Conservation (phyloP, 1,140 invertebrate genomes). For the Drosophila ananassae region DNA sequence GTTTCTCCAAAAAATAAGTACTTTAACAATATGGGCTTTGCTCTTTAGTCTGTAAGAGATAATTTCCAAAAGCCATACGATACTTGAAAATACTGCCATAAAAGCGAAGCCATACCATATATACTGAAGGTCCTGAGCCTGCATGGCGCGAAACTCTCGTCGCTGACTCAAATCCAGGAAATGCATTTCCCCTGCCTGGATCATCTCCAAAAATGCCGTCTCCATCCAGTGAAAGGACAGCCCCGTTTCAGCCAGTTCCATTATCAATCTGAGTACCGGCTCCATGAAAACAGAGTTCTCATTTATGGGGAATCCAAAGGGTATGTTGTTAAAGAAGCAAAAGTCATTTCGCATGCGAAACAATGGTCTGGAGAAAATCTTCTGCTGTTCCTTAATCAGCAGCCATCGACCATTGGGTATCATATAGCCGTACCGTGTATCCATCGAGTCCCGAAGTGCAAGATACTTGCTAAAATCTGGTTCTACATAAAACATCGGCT, state of each 20-base stretch:
- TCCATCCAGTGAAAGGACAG: constrained; percentile 45
- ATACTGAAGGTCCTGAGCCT: constrained; percentile 66
- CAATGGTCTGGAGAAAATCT: constrained; percentile 59
- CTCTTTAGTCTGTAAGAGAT: background rate
- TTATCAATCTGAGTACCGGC: constrained; percentile 47
- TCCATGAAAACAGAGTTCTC: constrained; percentile 71
- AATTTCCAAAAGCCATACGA: constrained; percentile 49
- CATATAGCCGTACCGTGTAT: constrained; percentile 66
- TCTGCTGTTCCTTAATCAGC: constrained; percentile 68
- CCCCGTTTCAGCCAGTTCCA: constrained; percentile 57
- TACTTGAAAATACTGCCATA: constrained; percentile 38
- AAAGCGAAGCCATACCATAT: constrained; percentile 69
- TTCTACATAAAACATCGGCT: constrained; percentile 60
- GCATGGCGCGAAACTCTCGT: constrained; percentile 64
- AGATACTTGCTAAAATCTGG: constrained; percentile 50
- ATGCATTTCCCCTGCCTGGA: constrained; percentile 57
- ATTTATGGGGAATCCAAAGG: constrained; percentile 66
- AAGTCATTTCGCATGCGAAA: constrained; percentile 65
- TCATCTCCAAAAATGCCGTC: constrained; percentile 55
- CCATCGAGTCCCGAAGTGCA: constrained; percentile 47
- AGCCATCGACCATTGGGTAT: constrained; percentile 61
- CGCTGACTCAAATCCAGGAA: constrained; percentile 56
- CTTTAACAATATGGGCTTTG: background rate
- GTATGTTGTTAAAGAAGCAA: constrained; percentile 73
- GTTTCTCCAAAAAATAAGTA: background rate